A percentile compares a stretch with the other conserved stretches of the same genome.
phyloP scores from a whole-genome alignment of 2,888 invertebrate species.

The Drosophila prolongata region DNA sequence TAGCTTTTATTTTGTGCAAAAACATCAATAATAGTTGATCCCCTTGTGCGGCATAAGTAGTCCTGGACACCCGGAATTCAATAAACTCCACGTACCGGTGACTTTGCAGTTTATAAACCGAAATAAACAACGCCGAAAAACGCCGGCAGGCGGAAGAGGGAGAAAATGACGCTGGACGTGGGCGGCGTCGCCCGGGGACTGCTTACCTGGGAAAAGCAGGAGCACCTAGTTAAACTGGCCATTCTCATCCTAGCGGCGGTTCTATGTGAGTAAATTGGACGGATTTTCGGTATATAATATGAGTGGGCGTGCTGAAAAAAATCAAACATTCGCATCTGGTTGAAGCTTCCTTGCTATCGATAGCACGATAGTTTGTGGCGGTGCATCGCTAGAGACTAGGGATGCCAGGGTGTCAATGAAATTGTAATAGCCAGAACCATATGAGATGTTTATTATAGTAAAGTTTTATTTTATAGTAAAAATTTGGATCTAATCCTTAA shows the following conservation, averaged over 20 bases:
- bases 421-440: not conserved
- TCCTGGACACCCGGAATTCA: not conserved
- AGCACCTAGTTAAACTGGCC: constrained; percentile 91
- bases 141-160: constrained; percentile 26
- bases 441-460: too few species aligned
- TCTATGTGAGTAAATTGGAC: constrained; percentile 90
- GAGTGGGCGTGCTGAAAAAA: constrained; percentile 15
- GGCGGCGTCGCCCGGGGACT: constrained; percentile 51
- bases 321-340: constrained; percentile 1
- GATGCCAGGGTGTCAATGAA: not conserved
- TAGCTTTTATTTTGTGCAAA: not conserved
- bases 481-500: too few species aligned
- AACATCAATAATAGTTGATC: not conserved
- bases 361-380: not conserved
- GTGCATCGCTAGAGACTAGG: not conserved
- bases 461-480: too few species aligned
- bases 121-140: constrained; percentile 19
- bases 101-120: not conserved
- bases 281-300: not conserved
- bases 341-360: constrained; percentile 8
- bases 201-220: constrained; percentile 90
- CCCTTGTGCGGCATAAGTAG: not conserved
- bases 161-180: constrained; percentile 63
- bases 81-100: not conserved
- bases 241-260: constrained; percentile 96